A percentile compares a stretch with the other conserved stretches of the same genome.
Evolutionary conservation across 2,888 invertebrate genomes (phyloP).

Genomic region (Graphium colonna): DNA sequence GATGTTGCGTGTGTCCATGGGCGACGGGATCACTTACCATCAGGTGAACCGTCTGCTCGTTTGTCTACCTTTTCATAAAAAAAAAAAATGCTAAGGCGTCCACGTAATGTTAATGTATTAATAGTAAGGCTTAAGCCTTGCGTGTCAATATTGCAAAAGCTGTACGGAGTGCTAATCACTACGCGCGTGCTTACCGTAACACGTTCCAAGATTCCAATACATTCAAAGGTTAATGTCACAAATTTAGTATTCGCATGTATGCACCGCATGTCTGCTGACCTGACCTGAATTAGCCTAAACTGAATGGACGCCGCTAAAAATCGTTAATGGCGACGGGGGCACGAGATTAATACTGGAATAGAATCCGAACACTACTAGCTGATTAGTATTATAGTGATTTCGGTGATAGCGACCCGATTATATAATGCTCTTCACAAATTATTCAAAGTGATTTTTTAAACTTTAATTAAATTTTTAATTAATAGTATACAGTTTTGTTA

Average conservation of each 20-base stretch:
- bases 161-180: conserved; percentile 6
- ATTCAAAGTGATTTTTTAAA: too few species aligned
- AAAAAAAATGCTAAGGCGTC: neutral
- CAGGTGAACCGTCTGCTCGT: too few species aligned
- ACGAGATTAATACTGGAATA: neutral
- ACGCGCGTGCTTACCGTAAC: conserved; percentile 13
- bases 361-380: neutral
- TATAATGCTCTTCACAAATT: too few species aligned
- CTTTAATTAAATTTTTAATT: too few species aligned
- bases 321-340: neutral
- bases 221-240: conserved; percentile 22
- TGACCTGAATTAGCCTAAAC: conserved; percentile 10
- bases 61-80: too few species aligned
- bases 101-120: conserved; percentile 7
- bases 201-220: conserved; percentile 13
- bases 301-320: conserved; percentile 11
- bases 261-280: conserved; percentile 9
- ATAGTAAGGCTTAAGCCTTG: conserved; percentile 3
- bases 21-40: too few species aligned
- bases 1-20: too few species aligned
- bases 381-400: too few species aligned
- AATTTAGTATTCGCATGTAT: conserved; percentile 12
- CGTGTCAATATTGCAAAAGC: conserved; percentile 13
- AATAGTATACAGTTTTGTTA: too few species aligned
- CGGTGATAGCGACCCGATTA: too few species aligned